Percentiles rank a stretch among this genome's conserved stretches.
Evolutionary conservation across 2,888 invertebrate species (phyloP).

Genomic region (Gymnoscelis rufifasciata): DNA sequence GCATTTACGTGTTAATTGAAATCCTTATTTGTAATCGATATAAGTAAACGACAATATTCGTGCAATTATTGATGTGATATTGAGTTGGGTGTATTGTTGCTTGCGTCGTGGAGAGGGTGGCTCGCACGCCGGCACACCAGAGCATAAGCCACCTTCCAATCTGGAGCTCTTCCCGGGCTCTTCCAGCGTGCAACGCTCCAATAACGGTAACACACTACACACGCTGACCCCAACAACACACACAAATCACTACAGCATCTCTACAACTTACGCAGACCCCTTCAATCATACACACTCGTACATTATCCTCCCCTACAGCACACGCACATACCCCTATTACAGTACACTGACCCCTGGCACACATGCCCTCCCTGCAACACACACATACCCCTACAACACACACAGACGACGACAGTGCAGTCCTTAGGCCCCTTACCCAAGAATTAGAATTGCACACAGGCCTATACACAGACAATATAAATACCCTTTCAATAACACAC

Average conservation of each 20-base stretch:
- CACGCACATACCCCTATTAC: background rate
- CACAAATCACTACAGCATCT: background rate
- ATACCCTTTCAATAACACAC: too few species aligned
- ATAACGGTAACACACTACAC: constrained; percentile 85
- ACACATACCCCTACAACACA: too few species aligned
- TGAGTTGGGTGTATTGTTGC: constrained; percentile 54
- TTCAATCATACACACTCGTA: constrained; percentile 1
- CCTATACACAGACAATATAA: too few species aligned
- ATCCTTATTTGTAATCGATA: too few species aligned
- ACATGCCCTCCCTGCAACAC: too few species aligned
- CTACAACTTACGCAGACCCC: background rate
- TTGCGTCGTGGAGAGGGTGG: constrained; percentile 64
- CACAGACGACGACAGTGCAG: too few species aligned
- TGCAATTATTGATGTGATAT: constrained; percentile 21
- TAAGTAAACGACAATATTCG: too few species aligned
- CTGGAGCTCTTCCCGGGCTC: constrained; percentile 84
- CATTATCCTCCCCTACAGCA: background rate
- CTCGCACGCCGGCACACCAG: constrained; percentile 80
- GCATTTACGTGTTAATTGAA: too few species aligned
- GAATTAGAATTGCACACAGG: too few species aligned
- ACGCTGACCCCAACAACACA: constrained; percentile 18
- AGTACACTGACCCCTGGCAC: background rate
- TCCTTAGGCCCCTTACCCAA: too few species aligned
- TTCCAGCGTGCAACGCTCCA: constrained; percentile 83
- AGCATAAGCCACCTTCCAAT: constrained; percentile 84